Conservation (phyloP, 2,113 vertebrate genomes). For the Daphoenositta chrysoptera region DNA sequence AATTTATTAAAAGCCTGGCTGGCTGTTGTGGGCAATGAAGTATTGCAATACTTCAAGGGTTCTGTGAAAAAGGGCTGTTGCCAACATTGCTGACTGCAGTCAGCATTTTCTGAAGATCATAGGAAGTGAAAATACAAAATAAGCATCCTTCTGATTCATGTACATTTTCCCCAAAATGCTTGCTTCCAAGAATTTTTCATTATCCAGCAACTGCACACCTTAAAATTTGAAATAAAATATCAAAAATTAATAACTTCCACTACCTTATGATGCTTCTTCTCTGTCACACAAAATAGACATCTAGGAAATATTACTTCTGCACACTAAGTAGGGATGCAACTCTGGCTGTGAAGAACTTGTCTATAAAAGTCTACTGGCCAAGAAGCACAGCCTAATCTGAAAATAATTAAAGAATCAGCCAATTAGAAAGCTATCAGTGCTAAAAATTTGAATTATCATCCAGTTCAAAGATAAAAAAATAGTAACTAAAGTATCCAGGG, state of each 20-base stretch:
- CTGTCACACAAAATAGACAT: slow-evolving; percentile 11
- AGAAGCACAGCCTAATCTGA: not conserved
- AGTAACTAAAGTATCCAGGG: not conserved
- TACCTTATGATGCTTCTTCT: not conserved
- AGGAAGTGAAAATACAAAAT: slow-evolving; percentile 54
- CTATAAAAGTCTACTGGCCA: not conserved
- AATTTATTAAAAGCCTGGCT: slow-evolving; percentile 55
- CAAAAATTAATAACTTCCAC: slow-evolving; percentile 46
- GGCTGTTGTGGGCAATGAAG: not conserved
- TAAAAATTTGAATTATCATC: slow-evolving; percentile 5
- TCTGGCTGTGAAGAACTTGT: not conserved
- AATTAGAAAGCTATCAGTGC: slow-evolving; percentile 6
- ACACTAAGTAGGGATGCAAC: not conserved
- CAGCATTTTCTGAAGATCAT: slow-evolving; percentile 59
- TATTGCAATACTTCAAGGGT: slow-evolving; percentile 39
- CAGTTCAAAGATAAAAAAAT: not conserved
- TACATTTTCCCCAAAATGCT: not conserved
- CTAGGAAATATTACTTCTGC: slow-evolving; percentile 1
- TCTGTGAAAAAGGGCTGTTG: slow-evolving; percentile 39
- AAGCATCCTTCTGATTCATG: slow-evolving; percentile 49
- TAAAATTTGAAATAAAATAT: slow-evolving; percentile 52
- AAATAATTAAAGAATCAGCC: not conserved
- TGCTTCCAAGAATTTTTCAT: slow-evolving; percentile 32
- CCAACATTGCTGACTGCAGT: slow-evolving; percentile 37
- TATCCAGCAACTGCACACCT: slow-evolving; percentile 6